Conservation (phyloP, 30 jellyfish, hydroid and myxozoan species). For the Aurelia aurita region DNA sequence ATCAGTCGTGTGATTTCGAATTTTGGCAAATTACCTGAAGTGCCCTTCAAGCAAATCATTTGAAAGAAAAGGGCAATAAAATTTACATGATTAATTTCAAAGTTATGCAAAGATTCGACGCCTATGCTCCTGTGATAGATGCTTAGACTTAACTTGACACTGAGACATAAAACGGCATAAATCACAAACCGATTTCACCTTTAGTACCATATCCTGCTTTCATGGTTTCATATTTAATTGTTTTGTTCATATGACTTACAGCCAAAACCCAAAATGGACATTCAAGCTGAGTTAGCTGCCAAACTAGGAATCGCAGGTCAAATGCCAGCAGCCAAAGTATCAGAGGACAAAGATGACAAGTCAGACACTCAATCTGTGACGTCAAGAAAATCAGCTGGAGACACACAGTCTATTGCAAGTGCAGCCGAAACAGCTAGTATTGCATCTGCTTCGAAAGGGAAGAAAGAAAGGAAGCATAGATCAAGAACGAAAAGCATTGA, state of each 20-base stretch:
- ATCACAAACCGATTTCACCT: too few species aligned
- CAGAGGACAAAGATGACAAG: constrained; percentile 67
- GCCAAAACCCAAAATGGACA: constrained; percentile 73
- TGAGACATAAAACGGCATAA: too few species aligned
- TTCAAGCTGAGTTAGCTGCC: constrained; percentile 95
- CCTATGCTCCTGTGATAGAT: too few species aligned
- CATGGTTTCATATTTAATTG: too few species aligned
- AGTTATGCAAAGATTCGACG: too few species aligned
- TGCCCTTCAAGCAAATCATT: too few species aligned
- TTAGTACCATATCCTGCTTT: too few species aligned
- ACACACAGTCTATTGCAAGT: constrained; percentile 29
- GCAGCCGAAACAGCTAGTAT: constrained; percentile 47
- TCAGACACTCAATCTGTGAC: constrained; percentile 64
- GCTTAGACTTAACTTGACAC: too few species aligned
- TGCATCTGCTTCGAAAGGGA: constrained; percentile 27
- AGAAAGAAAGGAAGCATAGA: constrained; percentile 46
- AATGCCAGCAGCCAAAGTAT: constrained; percentile 9
- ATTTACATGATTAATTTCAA: too few species aligned
- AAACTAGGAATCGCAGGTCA: constrained; percentile 79
- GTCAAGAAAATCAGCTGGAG: constrained; percentile 56
- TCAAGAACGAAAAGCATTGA: constrained; percentile 56
- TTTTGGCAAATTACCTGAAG: too few species aligned
- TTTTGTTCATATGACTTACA: not conserved
- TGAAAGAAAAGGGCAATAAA: too few species aligned
- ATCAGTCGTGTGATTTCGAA: too few species aligned